Base-by-base conservation (phyloP, 2,888 invertebrate genomes). In the Cremastinae sp. region DNA sequence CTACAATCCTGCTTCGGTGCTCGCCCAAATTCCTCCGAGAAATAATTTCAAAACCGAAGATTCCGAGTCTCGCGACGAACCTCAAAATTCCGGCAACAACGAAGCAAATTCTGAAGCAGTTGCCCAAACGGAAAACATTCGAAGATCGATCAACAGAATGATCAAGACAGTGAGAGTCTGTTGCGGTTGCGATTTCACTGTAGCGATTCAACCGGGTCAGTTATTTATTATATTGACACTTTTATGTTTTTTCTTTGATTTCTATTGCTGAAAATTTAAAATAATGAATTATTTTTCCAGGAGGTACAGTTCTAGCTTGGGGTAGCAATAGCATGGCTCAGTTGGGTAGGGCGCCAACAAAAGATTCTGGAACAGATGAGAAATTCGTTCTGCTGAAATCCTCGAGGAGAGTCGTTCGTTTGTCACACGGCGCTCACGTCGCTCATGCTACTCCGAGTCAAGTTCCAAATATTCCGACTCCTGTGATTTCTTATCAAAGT, bases 151-250 rank as follows among this genome's bases (percentile, higher is more conserved):
- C 78, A 79, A 68, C 58, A 76, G 59, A 90, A 90, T 86, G 70
- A 84, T 84, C 70, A 90, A 86, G 79, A 88, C 87, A 82, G 80
- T 85, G 79, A 89, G 82, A 49, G 91, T 94, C 43, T 92, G 92
- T 22, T 95, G 95, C 84, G 96, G 96, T 0, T 93, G 94, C 12
- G 96, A 96, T 88, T 96, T 94, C 84, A 95, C 95, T 0, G 90
- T 96, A 74, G 95, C 94, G 28, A 91, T 96, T 62, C 88, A 89
- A 71, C 87, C 88, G 79, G 88, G 88, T 88, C 55, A 49, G 4
- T 53, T 62, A 53, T 9, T 18, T 18, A 22, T 22, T 28, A 9
- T 14, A 20, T 47, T 47, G n/a, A 5, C 12, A 20, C 1, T 47
- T 10, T 22, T 8, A 22, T 41, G 3, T 51, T 51, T 41, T 35